Conservation (phyloP, 2,113 vertebrate genomes). For the Salminus brasiliensis region DNA sequence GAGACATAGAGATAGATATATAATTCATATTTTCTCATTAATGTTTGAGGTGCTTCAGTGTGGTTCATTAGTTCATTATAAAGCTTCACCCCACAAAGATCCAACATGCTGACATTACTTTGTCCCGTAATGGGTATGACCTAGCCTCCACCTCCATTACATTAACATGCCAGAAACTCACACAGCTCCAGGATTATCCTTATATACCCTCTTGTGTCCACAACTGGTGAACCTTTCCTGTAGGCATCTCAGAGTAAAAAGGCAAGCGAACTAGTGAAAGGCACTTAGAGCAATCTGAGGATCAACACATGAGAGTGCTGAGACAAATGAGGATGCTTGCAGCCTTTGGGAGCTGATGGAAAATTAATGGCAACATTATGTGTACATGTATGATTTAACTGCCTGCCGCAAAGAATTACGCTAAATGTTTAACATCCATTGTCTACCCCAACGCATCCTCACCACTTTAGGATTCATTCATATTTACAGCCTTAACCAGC, state of each 20-base stretch:
- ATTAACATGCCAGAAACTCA: neutral
- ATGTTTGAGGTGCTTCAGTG: too few species aligned
- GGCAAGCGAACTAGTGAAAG: neutral
- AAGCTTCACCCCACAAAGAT: neutral
- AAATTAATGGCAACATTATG: neutral
- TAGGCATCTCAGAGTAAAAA: neutral
- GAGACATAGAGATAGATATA: too few species aligned
- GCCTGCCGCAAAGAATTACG: neutral
- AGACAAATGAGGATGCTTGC: neutral
- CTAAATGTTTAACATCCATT: neutral
- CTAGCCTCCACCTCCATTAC: neutral
- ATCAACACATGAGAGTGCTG: neutral
- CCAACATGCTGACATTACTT: neutral
- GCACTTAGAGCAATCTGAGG: neutral
- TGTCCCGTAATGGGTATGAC: neutral
- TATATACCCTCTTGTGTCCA: neutral
- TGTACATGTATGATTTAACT: neutral
- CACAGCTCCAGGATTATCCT: neutral
- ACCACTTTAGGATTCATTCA: constrained; percentile 1
- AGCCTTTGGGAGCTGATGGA: neutral
- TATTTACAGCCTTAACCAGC: neutral
- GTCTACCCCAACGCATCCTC: neutral
- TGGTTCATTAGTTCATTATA: neutral
- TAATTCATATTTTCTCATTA: too few species aligned
- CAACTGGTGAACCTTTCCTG: neutral